phyloP scores from a whole-genome alignment of 2,113 vertebrate genomes.

The Rhea americana region DNA sequence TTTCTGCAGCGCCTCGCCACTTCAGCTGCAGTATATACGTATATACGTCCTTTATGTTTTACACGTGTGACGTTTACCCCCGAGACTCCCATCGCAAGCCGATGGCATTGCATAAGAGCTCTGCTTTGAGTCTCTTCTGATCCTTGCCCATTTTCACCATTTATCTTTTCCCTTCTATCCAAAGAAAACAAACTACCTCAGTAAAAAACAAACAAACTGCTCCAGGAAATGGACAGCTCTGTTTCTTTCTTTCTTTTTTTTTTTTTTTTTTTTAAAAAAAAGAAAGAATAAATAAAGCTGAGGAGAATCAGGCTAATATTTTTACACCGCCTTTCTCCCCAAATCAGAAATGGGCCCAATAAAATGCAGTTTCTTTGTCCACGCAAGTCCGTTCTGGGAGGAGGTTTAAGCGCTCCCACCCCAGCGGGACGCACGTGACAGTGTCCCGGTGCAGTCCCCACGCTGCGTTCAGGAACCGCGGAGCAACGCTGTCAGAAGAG shows the following conservation, averaged over 20 bases:
- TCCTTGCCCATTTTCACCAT: neutral
- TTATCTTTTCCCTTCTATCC: neutral
- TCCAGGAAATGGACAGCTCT: neutral
- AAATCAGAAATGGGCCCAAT: neutral
- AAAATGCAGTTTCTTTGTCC: neutral
- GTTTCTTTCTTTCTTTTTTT: too few relatives aligned
- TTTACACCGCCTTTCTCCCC: neutral
- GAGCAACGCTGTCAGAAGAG: neutral
- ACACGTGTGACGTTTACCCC: neutral
- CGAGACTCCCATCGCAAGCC: neutral
- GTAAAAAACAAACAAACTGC: neutral
- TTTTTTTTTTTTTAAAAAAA: neutral
- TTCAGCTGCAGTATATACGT: neutral
- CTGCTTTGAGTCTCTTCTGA: neutral
- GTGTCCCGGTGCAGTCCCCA: neutral
- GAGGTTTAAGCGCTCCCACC: neutral
- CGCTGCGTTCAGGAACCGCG: neutral
- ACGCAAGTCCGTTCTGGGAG: neutral
- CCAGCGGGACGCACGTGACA: neutral
- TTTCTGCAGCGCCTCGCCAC: neutral
- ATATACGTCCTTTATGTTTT: neutral
- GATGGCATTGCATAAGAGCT: fast-evolving
- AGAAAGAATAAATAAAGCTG: neutral
- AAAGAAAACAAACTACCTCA: neutral
- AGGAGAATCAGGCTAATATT: neutral